A percentile compares a stretch with the other conserved stretches of the same genome.
Conservation (phyloP, 2,113 vertebrate genomes). For the Trematomus loennbergii region DNA sequence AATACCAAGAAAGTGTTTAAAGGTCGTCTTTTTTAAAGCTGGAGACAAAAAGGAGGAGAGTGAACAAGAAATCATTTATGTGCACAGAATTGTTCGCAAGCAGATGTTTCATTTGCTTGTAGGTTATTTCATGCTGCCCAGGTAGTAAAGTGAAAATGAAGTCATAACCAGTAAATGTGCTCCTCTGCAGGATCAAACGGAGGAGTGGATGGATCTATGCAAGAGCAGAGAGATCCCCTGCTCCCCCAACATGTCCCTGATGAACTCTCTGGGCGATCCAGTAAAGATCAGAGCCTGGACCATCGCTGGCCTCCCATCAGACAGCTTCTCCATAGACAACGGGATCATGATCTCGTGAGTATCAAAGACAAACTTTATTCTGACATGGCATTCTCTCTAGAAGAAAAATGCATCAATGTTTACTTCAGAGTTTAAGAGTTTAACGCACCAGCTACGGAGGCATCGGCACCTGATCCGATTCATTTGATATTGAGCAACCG, state of each 20-base stretch:
- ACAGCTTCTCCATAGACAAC: constrained; percentile 92
- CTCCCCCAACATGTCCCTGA: constrained; percentile 88
- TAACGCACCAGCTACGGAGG: background rate
- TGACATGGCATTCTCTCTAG: background rate
- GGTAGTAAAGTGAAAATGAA: constrained; percentile 5
- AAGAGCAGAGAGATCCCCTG: constrained; percentile 87
- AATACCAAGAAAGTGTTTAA: background rate
- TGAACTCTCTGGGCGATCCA: constrained; percentile 87
- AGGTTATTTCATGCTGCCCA: background rate
- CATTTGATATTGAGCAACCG: background rate
- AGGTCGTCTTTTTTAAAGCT: constrained; percentile 17
- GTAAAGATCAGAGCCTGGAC: constrained; percentile 91
- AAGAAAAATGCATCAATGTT: background rate
- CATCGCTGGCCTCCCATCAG: constrained; percentile 92
- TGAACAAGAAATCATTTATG: background rate
- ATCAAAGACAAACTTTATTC: background rate
- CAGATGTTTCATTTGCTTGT: background rate
- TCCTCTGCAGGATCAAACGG: constrained; percentile 83
- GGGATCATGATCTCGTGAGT: constrained; percentile 93
- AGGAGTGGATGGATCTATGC: constrained; percentile 86
- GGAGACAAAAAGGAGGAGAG: background rate
- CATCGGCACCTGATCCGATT: background rate
- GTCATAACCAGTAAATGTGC: background rate
- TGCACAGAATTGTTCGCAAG: background rate
- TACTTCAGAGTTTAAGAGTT: background rate